A percentile compares a stretch with the other conserved stretches of the same genome.
Evolutionary conservation across 1,140 invertebrate species (phyloP).

Genomic region (Ectropis grisescens): DNA sequence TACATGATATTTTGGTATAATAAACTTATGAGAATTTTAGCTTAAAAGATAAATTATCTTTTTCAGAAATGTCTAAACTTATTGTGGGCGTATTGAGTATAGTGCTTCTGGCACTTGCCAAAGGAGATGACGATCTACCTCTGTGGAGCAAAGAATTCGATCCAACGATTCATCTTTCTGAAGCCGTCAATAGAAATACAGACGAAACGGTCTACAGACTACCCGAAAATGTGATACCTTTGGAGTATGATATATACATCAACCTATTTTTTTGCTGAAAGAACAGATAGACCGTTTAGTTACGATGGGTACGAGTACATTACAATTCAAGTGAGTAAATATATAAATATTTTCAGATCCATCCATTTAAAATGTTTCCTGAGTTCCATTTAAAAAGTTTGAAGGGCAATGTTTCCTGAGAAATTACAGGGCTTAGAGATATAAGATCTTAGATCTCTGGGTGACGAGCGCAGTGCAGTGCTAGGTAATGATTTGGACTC

Average conservation of each 20-base stretch:
- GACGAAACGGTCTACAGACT: slow-evolving; percentile 32
- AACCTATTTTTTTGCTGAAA: slow-evolving; percentile 49
- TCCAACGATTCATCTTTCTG: slow-evolving; percentile 9
- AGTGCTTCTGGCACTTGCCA: slow-evolving; percentile 14
- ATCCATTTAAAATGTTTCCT: too few species aligned
- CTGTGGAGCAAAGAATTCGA: slow-evolving; percentile 28
- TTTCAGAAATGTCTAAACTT: slow-evolving; percentile 41
- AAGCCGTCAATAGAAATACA: slow-evolving; percentile 13
- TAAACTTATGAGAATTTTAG: too few species aligned
- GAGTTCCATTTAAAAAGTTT: too few species aligned
- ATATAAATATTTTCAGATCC: slow-evolving; percentile 1
- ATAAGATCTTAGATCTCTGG: too few species aligned
- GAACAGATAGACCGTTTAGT: slow-evolving; percentile 35
- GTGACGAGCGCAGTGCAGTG: too few species aligned
- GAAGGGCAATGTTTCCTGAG: too few species aligned
- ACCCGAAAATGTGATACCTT: slow-evolving; percentile 35
- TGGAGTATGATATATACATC: slow-evolving; percentile 55
- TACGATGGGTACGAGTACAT: slow-evolving; percentile 45
- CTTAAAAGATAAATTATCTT: too few species aligned
- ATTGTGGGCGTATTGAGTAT: slow-evolving; percentile 14
- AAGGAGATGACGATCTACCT: slow-evolving; percentile 30
- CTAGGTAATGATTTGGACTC: too few species aligned
- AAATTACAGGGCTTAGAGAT: too few species aligned
- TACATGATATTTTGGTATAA: too few species aligned
- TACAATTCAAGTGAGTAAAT: slow-evolving; percentile 35